Evolutionary conservation across 1,140 invertebrate genomes (phyloP), one percentile per base, ranked within the genome.

Genomic region (Magallana ariakensis): DNA sequence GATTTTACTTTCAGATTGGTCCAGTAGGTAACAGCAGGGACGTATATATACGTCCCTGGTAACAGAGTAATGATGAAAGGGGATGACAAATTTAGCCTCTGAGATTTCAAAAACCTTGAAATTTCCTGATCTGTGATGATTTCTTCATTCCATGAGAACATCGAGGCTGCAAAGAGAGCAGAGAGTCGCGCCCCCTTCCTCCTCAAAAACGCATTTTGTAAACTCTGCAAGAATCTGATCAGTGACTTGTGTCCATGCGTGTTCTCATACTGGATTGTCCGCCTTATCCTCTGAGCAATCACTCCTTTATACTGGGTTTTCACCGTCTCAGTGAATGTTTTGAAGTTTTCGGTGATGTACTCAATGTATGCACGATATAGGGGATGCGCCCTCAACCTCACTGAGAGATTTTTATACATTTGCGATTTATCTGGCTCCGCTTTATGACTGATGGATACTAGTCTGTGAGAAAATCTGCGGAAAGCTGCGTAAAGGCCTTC

Each of bases 81-180:
- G 33, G 4, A 33, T 33, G 33, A 46, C 33, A 46, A 46, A 46
- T 46, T n/a, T 46, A 46, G 5, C 33, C 2, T 46, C 0, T 1
- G 5, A 46, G 33, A 46, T 3, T 46, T 46, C 33, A 3, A 0
- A 46, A 85, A 93, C 93, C 90, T 91, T 33, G 90, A 70, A 10
- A 94, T 83, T 82, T 94, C 93, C 62, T 91, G 87, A 84, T 94
- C 93, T 56, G 90, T 91, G 16, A 94, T 90, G 85, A 91, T 90
- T 80, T 93, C 90, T 55, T 93, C 90, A 5, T 93, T 91, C 93
- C 93, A 94, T 53, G 88, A 89, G 86, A 94, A 94, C n/a, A 93
- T 82, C 9, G 89, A 62, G 54, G 92, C 91, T 19, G 92, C 90
- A 13, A 93, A 88, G 6, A 94, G 22, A 33, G 22, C 66, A 22